Percentiles rank a stretch among this genome's conserved stretches.
phyloP scores from a whole-genome alignment of 53 echinoderm and acorn worm genomes.

The Zoroaster sp. region DNA sequence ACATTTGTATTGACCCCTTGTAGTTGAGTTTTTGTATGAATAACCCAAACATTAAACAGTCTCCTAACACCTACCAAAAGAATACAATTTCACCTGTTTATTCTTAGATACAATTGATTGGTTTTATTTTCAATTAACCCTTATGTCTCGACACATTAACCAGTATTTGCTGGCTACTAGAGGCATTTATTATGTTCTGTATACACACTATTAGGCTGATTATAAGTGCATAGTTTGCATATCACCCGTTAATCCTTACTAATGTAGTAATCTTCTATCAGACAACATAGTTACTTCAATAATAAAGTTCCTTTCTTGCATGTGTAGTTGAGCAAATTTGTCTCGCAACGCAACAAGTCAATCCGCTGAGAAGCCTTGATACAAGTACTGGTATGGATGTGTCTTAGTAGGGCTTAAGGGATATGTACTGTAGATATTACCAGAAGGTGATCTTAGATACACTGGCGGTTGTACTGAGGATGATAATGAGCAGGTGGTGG shows the following conservation, averaged over 20 bases:
- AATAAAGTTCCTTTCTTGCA: slow-evolving; percentile 15
- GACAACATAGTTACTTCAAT: background rate
- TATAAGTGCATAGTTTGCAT: slow-evolving; percentile 36
- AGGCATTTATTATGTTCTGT: background rate
- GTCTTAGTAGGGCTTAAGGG: slow-evolving; percentile 88
- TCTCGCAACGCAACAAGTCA: slow-evolving; percentile 76
- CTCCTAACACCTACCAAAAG: background rate
- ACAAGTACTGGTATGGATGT: slow-evolving; percentile 72
- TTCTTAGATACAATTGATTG: background rate
- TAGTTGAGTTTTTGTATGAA: too few relatives aligned
- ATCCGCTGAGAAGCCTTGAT: slow-evolving; percentile 67
- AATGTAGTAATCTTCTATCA: too few relatives aligned
- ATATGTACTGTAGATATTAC: slow-evolving; percentile 96
- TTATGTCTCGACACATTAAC: background rate
- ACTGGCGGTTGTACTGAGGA: slow-evolving; percentile 82
- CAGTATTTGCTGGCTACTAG: background rate
- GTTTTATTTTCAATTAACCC: background rate
- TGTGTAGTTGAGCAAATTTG: slow-evolving; percentile 72
- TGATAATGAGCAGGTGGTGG: slow-evolving; percentile 68
- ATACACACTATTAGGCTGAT: background rate
- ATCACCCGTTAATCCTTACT: slow-evolving; percentile 25
- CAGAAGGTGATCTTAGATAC: slow-evolving; percentile 92
- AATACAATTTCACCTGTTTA: background rate
- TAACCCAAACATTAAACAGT: too few relatives aligned
- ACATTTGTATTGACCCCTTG: too few relatives aligned